Conservation (phyloP, 2,888 invertebrate species). For the Lobophora halterata region DNA sequence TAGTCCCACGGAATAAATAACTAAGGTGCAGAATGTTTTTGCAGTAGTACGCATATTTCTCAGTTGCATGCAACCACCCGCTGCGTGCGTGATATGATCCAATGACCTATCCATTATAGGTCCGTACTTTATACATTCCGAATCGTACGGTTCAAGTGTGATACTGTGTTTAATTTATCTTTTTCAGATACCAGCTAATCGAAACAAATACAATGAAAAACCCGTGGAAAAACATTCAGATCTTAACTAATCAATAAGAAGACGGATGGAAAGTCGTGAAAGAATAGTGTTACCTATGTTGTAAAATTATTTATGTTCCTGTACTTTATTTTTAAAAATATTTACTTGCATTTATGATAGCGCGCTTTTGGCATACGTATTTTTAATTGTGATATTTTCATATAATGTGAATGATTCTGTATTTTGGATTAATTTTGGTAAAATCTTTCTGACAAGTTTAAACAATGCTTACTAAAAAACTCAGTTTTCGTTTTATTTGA, state of each 20-base stretch:
- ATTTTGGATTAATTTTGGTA: conserved; percentile 69
- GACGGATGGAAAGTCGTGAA: conserved; percentile 45
- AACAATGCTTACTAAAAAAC: conserved; percentile 61
- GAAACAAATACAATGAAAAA: conserved; percentile 18
- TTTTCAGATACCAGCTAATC: conserved; percentile 30
- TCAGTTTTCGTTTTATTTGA: conserved; percentile 33
- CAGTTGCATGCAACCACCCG: too few species aligned
- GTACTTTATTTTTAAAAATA: conserved; percentile 68
- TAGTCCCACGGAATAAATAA: too few species aligned
- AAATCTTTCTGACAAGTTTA: conserved; percentile 75
- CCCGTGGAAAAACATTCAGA: conserved; percentile 38
- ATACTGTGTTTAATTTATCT: conserved; percentile 4
- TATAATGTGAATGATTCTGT: conserved; percentile 70
- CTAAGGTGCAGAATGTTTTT: too few species aligned
- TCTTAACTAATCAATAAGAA: conserved; percentile 53
- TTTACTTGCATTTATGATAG: conserved; percentile 70
- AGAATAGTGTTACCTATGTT: conserved; percentile 55
- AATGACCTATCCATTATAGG: too few species aligned
- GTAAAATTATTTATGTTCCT: conserved; percentile 68
- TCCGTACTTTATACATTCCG: too few species aligned
- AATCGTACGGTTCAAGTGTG: too few species aligned
- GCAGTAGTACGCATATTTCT: too few species aligned
- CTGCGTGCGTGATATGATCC: too few species aligned
- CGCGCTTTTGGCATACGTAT: conserved; percentile 71
- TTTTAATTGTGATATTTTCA: conserved; percentile 74